phyloP scores from a whole-genome alignment of 2,888 invertebrate genomes.

The Acleris sparsana region DNA sequence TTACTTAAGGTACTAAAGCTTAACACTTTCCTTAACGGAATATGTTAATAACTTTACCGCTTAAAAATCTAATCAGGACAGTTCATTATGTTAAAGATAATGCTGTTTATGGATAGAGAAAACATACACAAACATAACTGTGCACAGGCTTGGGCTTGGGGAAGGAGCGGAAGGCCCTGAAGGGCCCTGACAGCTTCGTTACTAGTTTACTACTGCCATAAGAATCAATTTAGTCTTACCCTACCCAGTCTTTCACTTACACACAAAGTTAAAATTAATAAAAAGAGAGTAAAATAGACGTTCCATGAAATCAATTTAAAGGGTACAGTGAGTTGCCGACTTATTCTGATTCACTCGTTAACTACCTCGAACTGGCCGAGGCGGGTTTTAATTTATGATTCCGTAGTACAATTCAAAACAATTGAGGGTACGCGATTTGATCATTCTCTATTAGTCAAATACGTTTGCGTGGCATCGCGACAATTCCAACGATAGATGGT shows the following conservation, averaged over 20 bases:
- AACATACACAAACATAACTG: neutral
- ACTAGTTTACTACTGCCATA: too few relatives aligned
- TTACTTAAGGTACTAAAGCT: neutral
- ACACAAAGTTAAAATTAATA: too few relatives aligned
- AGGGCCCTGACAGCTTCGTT: too few relatives aligned
- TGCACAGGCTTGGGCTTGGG: neutral
- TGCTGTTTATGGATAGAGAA: neutral
- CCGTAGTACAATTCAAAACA: conserved; percentile 70
- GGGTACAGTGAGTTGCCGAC: conserved; percentile 22
- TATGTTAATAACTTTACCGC: conserved; percentile 5
- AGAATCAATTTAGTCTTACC: too few relatives aligned
- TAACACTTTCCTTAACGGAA: neutral
- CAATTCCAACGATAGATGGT: neutral
- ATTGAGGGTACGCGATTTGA: conserved; percentile 64
- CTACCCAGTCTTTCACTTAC: too few relatives aligned
- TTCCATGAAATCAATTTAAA: too few relatives aligned
- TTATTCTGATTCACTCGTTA: conserved; percentile 42
- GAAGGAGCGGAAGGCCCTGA: too few relatives aligned
- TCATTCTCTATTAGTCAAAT: conserved; percentile 60
- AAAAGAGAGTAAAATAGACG: too few relatives aligned
- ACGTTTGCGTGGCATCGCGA: conserved; percentile 35
- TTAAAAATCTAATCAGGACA: conserved; percentile 17
- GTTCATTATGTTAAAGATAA: conserved; percentile 17
- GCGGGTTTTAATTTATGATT: conserved; percentile 72
- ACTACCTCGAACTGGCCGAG: conserved; percentile 61